Base-by-base conservation (phyloP, 1,140 invertebrate genomes). In the Trichoplusia ni region DNA sequence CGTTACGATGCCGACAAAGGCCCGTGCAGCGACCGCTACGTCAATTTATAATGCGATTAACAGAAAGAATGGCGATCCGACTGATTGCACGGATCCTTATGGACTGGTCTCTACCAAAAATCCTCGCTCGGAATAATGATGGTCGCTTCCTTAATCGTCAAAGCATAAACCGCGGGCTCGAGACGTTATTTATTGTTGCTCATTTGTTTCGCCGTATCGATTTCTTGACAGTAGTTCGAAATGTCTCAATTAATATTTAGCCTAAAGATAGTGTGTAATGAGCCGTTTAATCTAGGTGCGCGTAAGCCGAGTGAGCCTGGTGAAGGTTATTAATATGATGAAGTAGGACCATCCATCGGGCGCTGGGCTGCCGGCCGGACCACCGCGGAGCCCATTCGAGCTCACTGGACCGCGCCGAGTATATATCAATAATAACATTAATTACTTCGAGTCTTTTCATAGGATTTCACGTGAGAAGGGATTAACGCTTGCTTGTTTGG, bases 181-280 rank as follows among this genome's bases (percentile, higher is more conserved):
- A 44, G 35, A 47, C 37, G 37, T 83, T 76, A 87, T 82, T 81
- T 77, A 87, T 87, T 51, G 56, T 14, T 51, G 61, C 61, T 58
- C 75, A 82, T 89, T 85, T 80, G 66, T 86, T 72, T 68, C 31
- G 53, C 70, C 44, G 53, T 69, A 71, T 78, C 64, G 56, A 56
- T 77, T 71, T 73, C 69, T 69, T 71, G 75, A 78, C 79, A 80
- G 79, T 81, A 81, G 79, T 86, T 77, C 53, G 73, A 80, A 90
- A 90, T 85, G 75, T 88, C 85, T 90, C 84, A 87, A 90, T 88
- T 90, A 87, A 82, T 77, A 79, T 84, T 82, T 90, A 82, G 87
- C 87, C 87, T 81, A 76, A 83, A 86, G 87, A 86, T 77, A 87
- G 64, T 59, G 61, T 75, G 67, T 90, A 90, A 90, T 90, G 87